These are phyloP conservation scores for Euzetes globulus DNA, from an alignment of 2,888 invertebrate genomes.

Conservation along the genomic window DNA sequence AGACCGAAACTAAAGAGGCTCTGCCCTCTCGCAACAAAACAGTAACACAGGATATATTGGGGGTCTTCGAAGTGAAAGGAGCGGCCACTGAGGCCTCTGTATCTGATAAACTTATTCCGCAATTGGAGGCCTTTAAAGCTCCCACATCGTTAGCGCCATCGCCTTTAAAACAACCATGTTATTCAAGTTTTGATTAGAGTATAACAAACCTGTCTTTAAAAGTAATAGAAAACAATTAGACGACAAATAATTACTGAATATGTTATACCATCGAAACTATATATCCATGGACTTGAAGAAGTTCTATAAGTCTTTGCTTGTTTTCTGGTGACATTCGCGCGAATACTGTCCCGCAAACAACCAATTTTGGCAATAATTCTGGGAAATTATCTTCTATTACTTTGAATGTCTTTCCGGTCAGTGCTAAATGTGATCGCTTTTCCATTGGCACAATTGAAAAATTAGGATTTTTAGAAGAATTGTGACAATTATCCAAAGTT, in stretches of 20 bases:
- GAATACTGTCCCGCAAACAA: conserved; percentile 63
- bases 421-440: conserved; percentile 49
- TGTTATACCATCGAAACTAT: conserved; percentile 67
- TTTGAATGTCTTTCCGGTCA: conserved; percentile 64
- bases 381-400: conserved; percentile 62
- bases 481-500: conserved; percentile 41
- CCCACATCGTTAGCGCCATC: conserved; percentile 98
- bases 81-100: conserved; percentile 57
- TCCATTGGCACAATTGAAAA: neutral
- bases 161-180: conserved; percentile 60
- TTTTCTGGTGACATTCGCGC: conserved; percentile 62
- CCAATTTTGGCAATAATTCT: conserved; percentile 60
- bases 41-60: conserved; percentile 48
- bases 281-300: conserved; percentile 47
- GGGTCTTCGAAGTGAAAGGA: conserved; percentile 53
- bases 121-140: conserved; percentile 47
- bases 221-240: neutral
- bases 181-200: too few species aligned
- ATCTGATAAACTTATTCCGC: conserved; percentile 52
- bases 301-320: conserved; percentile 48
- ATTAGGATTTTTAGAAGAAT: neutral
- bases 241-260: too few species aligned
- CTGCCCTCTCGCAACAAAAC: conserved; percentile 52
- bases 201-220: conserved; percentile 10
- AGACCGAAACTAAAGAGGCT: conserved; percentile 77